Percentiles rank a stretch among this genome's conserved stretches.
Evolutionary conservation across 2,888 invertebrate species (phyloP).

Genomic region (Petrolisthes manimaculis): DNA sequence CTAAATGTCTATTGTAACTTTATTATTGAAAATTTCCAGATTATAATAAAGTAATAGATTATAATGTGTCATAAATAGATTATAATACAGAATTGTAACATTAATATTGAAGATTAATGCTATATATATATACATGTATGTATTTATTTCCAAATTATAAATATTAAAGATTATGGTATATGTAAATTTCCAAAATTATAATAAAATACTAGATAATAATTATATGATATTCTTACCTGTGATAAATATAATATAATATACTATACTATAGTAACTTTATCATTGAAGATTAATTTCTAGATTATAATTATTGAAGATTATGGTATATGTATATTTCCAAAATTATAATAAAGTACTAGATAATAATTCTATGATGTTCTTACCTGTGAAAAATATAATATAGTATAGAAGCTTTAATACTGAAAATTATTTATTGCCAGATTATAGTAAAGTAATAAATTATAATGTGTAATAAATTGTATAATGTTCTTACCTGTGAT

Average conservation of each 20-base stretch:
- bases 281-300: slow-evolving; percentile 5
- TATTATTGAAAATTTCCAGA: too few species aligned
- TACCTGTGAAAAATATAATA: slow-evolving; percentile 47
- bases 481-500: slow-evolving; percentile 54
- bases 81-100: neutral
- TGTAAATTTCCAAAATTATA: neutral
- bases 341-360: too few species aligned
- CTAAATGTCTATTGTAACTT: too few species aligned
- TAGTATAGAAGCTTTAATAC: slow-evolving; percentile 28
- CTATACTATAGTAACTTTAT: slow-evolving; percentile 44
- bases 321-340: neutral
- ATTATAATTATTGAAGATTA: too few species aligned
- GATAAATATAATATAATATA: slow-evolving; percentile 59
- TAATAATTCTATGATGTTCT: too few species aligned
- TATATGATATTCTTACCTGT: slow-evolving; percentile 59
- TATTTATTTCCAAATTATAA: neutral
- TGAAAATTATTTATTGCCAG: neutral
- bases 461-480: too few species aligned
- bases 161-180: too few species aligned
- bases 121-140: neutral
- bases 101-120: slow-evolving; percentile 23
- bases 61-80: neutral
- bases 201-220: too few species aligned
- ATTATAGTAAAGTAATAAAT: neutral
- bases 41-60: neutral